Base-by-base conservation (phyloP, 2,797 vertebrate species). In the Pempheris klunzingeri region DNA sequence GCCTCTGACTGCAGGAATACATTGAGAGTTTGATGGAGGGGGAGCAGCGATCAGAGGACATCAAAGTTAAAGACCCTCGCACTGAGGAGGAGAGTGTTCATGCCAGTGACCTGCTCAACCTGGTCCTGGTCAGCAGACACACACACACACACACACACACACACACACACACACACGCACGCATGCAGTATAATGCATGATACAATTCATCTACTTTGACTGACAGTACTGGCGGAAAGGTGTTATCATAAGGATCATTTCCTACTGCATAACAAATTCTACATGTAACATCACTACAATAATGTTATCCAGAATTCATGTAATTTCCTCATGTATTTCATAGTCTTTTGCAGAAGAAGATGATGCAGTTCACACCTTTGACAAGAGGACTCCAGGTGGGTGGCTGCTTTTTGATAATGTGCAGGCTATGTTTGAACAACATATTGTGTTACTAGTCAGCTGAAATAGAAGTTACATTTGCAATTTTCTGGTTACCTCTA, bases 41-140 rank as follows among this genome's bases (percentile, higher is more conserved):
- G 80, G 94, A 97, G 85, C 86, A 92, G 63, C 90, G 88, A 22
- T 85, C 92, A 17, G 93, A 96, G 72, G 92, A 96, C 53, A 94
- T 94, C 86, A 90, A 84, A 18, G 55, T 96, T 41, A 97, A 96
- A 90, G 97, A 97, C 39, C 96, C 95, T 77, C 94, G 94, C 71
- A 90, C 91, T 0, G 88, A 94, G 60, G 91, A 96, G 50, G 96
- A 98, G 84, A 90, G 81, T 15, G 73, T 78, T 55, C 94, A 86
- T 0, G 94, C 96, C 24, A 90, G 92, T 8, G 86, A 94, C 38
- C 92, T 97, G 28, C 93, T 96, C 38, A 89, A 92, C 72, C 79
- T 94, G 10, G 87, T 96, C 28, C 94, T 88, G 90, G 97, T 97
- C 72, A 94, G 91, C n/a, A 11, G 55, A 41, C 43, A 44, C 36